Evolutionary conservation across 1,140 invertebrate species (phyloP), one percentile per base, ranked within the genome.

Genomic region (Leptestheria dahalacensis): DNA sequence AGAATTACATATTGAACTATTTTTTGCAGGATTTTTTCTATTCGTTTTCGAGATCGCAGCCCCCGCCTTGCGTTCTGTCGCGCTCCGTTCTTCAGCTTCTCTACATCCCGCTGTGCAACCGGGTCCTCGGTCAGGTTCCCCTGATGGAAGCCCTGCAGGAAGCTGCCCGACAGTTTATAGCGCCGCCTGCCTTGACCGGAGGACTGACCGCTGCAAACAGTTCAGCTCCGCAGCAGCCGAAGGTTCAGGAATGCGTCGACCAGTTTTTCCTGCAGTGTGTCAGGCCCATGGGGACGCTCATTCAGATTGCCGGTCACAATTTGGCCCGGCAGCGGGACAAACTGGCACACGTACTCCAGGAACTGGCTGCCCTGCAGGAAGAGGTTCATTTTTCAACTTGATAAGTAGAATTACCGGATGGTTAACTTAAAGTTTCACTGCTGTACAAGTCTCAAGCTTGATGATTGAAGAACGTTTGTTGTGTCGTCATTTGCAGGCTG

Each of bases 261-360:
- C 83, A 82, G 26, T 95, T 97, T 74, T 78, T 97, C 49, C 78
- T 77, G 15, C 86, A 88, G 62, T 94, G 91, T 68, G 82, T 87
- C n/a, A 79, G 84, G 21, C 85, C 92, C 9, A 91, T 97, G 68
- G 84, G 83, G 12, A 83, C 80, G 62, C 75, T 97, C 24, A 76
- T 97, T n/a, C 86, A 93, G 68, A 81, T 92, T 47, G 91, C 85
- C 68, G 93, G 94, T 2, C 91, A 96, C 69, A 98, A 97, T 75
- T 75, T 91, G 62, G 93, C 94, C 2, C 75, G 94, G 28, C 93
- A 97, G 71, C 76, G 93, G 57, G 93, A 97, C 69, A 95, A 94
- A 75, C 75, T 96, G 60, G 90, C 88, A 11, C 80, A 91, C 66
- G 72, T 97, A 29, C 73, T 97, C 15, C 85, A 89, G 65, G 92